phyloP scores from a whole-genome alignment of 1,140 invertebrate genomes.

The Lucilia sericata region DNA sequence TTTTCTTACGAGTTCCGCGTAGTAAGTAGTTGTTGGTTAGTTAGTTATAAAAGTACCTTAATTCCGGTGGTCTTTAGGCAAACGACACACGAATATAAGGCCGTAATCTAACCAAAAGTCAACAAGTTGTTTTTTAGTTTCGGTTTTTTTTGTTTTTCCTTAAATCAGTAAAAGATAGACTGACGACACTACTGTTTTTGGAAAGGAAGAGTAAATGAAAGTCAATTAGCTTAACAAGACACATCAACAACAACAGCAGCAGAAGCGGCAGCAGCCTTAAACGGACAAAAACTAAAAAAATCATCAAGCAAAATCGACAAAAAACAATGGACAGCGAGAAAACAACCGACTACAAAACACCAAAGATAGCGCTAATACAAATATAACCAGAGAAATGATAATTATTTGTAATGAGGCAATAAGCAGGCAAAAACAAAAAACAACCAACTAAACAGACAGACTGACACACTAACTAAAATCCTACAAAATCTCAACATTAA shows the following conservation, averaged over 20 bases:
- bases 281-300: neutral
- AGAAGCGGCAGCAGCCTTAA: neutral
- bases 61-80: constrained; percentile 30
- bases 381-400: constrained; percentile 35
- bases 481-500: constrained; percentile 21
- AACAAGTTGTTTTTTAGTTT: neutral
- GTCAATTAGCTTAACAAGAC: constrained; percentile 42
- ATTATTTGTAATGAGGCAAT: constrained; percentile 10
- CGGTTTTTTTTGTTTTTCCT: neutral
- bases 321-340: constrained; percentile 19
- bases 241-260: constrained; percentile 19
- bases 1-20: neutral
- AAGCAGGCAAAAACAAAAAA: neutral
- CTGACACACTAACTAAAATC: too few species aligned
- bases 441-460: too few species aligned
- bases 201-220: constrained; percentile 42
- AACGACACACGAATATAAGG: neutral
- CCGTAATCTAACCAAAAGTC: constrained; percentile 34
- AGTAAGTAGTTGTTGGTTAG: neutral
- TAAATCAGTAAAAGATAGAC: constrained; percentile 22
- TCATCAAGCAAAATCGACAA: neutral
- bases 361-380: constrained; percentile 32
- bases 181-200: neutral
- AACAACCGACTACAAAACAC: constrained; percentile 34
- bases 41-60: neutral